Percentiles rank a stretch among this genome's conserved stretches.
Evolutionary conservation across 2,888 invertebrate genomes (phyloP).

Genomic region (Melanotus villosus): DNA sequence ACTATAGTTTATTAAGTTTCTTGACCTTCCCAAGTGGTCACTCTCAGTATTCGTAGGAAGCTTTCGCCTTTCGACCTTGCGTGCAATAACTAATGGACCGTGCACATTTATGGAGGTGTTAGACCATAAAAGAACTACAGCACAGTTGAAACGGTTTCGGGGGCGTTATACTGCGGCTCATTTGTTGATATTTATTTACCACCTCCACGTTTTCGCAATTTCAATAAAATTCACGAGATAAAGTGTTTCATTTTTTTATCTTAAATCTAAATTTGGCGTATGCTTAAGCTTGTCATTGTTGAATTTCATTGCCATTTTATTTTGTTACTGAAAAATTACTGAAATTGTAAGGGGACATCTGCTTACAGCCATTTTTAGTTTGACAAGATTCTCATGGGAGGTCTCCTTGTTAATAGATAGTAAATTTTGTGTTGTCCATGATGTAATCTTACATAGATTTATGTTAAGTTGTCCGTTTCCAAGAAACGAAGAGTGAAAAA

Average conservation of each 20-base stretch:
- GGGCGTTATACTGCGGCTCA: neutral
- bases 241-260: neutral
- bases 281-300: too few relatives aligned
- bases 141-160: neutral
- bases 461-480: too few relatives aligned
- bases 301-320: too few relatives aligned
- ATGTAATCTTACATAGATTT: too few relatives aligned
- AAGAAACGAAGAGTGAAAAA: too few relatives aligned
- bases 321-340: too few relatives aligned
- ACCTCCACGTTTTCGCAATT: neutral
- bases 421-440: too few relatives aligned
- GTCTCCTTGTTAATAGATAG: too few relatives aligned
- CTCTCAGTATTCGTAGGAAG: constrained; percentile 17
- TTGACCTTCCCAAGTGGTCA: constrained; percentile 10
- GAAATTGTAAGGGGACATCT: too few relatives aligned
- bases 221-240: neutral
- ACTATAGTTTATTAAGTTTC: neutral
- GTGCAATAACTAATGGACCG: constrained; percentile 12
- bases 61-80: constrained; percentile 19
- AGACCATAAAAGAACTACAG: neutral
- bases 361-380: too few relatives aligned
- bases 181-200: neutral
- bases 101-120: constrained; percentile 18
- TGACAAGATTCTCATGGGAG: too few relatives aligned
- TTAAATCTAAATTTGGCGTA: too few relatives aligned